phyloP scores from a whole-genome alignment of 2,113 vertebrate genomes.

The Chaetodon trifascialis region DNA sequence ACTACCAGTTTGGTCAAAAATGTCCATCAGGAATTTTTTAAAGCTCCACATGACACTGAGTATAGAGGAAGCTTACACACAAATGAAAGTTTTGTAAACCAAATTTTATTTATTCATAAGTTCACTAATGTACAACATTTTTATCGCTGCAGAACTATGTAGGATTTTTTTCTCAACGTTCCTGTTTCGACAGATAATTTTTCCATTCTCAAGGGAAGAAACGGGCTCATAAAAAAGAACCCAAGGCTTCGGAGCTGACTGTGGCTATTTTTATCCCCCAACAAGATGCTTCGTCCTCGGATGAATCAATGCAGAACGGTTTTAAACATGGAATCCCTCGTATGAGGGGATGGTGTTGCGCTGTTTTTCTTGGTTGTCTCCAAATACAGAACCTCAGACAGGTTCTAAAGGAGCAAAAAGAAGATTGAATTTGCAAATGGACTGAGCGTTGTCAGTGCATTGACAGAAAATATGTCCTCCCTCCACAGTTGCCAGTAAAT shows the following conservation, averaged over 20 bases:
- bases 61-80: background rate
- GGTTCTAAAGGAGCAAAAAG: slow-evolving; percentile 21
- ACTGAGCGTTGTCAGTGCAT: slow-evolving; percentile 5
- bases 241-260: slow-evolving; percentile 28
- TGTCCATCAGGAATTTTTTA: background rate
- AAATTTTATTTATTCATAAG: background rate
- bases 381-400: slow-evolving; percentile 14
- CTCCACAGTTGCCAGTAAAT: slow-evolving; percentile 50
- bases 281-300: slow-evolving; percentile 31
- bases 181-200: slow-evolving; percentile 17
- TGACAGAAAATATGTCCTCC: slow-evolving; percentile 25
- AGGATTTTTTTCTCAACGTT: slow-evolving; percentile 25
- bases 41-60: background rate
- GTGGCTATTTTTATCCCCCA: slow-evolving; percentile 55
- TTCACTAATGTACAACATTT: background rate
- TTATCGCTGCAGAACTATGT: slow-evolving; percentile 1
- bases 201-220: slow-evolving; percentile 22
- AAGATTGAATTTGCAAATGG: slow-evolving; percentile 5
- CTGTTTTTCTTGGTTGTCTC: slow-evolving; percentile 23
- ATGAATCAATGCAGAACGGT: slow-evolving; percentile 33
- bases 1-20: background rate
- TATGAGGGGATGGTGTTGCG: background rate
- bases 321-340: slow-evolving; percentile 33
- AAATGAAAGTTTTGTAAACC: background rate
- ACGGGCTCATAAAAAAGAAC: slow-evolving; percentile 5